A percentile compares a stretch with the other conserved stretches of the same genome.
Conservation (phyloP, 1,140 invertebrate species). For the Calycopis cecrops region DNA sequence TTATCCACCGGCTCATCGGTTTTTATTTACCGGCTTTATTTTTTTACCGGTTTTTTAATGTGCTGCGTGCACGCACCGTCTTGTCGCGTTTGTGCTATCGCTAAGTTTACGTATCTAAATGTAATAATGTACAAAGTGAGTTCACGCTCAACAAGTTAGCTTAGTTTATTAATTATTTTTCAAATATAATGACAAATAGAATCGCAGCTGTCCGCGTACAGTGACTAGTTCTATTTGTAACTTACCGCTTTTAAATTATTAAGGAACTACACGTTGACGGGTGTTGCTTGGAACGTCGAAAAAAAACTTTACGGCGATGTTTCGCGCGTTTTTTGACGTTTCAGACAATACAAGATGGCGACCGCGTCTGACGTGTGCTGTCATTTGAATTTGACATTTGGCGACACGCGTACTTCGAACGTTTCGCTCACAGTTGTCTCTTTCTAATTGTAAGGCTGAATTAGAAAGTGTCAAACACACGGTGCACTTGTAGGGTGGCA, state of each 20-base stretch:
- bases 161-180: conserved; percentile 56
- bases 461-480: conserved; percentile 66
- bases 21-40: conserved; percentile 12
- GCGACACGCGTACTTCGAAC: conserved; percentile 19
- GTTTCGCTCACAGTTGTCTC: conserved; percentile 47
- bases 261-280: neutral
- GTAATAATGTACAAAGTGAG: conserved; percentile 72
- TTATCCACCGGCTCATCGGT: conserved; percentile 10
- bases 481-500: conserved; percentile 35
- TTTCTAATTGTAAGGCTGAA: conserved; percentile 72
- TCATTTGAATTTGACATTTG: conserved; percentile 13
- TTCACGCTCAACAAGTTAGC: conserved; percentile 65
- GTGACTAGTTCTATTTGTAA: conserved; percentile 21
- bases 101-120: conserved; percentile 58
- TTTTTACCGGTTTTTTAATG: conserved; percentile 13
- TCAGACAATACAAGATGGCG: conserved; percentile 2
- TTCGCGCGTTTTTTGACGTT: neutral
- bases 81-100: conserved; percentile 48
- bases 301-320: neutral
- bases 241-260: conserved; percentile 26
- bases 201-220: conserved; percentile 33
- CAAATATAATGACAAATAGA: conserved; percentile 55
- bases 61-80: conserved; percentile 26
- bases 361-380: neutral
- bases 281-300: neutral